Evolutionary conservation across 2,113 vertebrate species (phyloP).

Genomic region (Dasyprocta punctata): DNA sequence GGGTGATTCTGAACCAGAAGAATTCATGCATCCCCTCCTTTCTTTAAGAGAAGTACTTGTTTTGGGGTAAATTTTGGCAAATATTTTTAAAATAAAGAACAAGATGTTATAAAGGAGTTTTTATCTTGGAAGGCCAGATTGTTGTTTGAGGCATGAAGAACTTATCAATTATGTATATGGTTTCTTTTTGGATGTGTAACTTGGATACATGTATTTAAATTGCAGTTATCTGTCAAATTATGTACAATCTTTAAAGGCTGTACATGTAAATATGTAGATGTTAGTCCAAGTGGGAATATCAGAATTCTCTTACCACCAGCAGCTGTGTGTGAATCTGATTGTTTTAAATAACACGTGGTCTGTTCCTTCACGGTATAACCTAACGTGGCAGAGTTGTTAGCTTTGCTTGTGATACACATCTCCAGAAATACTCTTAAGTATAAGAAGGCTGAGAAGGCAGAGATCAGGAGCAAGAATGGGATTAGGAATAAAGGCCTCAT

Average conservation of each 20-base stretch:
- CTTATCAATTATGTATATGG: not conserved
- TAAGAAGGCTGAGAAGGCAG: not conserved
- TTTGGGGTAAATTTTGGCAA: not conserved
- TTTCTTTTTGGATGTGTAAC: not conserved
- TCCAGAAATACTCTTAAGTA: not conserved
- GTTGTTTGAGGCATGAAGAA: not conserved
- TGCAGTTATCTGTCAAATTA: not conserved
- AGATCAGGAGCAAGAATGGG: not conserved
- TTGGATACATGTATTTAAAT: not conserved
- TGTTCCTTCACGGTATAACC: not conserved
- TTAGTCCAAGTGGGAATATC: not conserved
- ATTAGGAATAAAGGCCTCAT: not conserved
- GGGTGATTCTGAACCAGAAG: not conserved
- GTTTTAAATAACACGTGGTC: not conserved
- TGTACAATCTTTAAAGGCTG: not conserved
- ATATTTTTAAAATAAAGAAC: not conserved
- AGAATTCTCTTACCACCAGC: accelerated
- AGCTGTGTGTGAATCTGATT: not conserved
- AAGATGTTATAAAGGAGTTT: not conserved
- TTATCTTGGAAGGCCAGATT: not conserved
- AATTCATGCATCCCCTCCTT: not conserved
- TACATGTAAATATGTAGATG: accelerated
- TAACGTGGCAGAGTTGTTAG: accelerated
- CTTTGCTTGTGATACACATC: not conserved
- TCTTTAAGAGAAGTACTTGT: not conserved